These are phyloP conservation scores for Alloplasta piceator DNA, from an alignment of 2,888 invertebrate genomes.

Conservation along the genomic window DNA sequence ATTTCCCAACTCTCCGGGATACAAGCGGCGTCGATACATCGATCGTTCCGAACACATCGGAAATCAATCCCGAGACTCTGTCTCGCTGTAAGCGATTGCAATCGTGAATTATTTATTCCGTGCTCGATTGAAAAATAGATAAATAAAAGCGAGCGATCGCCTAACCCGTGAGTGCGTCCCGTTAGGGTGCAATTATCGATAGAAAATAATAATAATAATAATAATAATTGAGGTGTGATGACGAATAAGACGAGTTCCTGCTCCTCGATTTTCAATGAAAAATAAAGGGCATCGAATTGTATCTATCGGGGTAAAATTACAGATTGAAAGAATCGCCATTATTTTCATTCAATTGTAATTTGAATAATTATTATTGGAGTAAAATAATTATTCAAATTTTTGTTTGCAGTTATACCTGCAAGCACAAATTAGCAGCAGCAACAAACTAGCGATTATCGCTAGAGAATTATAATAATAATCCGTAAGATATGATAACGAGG, in stretches of 20 bases:
- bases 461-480: too few species aligned
- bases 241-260: constrained; percentile 13
- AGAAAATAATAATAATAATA: constrained; percentile 25
- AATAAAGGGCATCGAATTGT: too few species aligned
- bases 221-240: neutral
- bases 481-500: too few species aligned
- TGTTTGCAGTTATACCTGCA: too few species aligned
- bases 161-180: constrained; percentile 37
- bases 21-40: constrained; percentile 6
- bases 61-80: constrained; percentile 43
- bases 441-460: too few species aligned
- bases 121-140: constrained; percentile 62
- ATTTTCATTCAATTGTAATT: too few species aligned
- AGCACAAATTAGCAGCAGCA: too few species aligned
- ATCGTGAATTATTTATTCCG: constrained; percentile 71
- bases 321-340: too few species aligned
- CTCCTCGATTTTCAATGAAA: neutral
- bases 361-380: too few species aligned
- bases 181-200: constrained; percentile 32
- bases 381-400: too few species aligned
- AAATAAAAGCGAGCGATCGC: too few species aligned
- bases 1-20: constrained; percentile 20
- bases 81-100: constrained; percentile 56
- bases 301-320: too few species aligned
- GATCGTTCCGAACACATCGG: neutral